Base-by-base conservation (phyloP, 2,797 vertebrate species). In the Cryptoprocta ferox region DNA sequence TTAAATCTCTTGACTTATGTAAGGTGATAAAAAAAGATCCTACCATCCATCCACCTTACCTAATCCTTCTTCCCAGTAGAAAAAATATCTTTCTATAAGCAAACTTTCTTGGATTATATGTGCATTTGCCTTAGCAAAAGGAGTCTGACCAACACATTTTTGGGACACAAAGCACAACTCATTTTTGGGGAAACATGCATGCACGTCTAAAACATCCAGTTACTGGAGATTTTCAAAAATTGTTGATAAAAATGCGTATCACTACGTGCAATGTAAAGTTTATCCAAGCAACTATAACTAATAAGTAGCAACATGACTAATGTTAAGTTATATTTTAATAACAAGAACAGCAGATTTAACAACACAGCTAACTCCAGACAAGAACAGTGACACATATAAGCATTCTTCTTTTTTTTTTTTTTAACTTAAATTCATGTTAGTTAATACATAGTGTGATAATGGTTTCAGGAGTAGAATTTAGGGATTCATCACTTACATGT, bases 51-150 rank as follows among this genome's bases (percentile, higher is more conserved):
- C 35, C 39, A 88, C 35, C 35, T 92, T 76, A 84, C 10, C 65
- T 21, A 88, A 93, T 59, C 18, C 39, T 71, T 45, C 48, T 91
- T 94, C 50, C 15, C 30, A 88, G 66, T 28, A 81, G 37, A 19
- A 79, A 90, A 71, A 80, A 56, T 56, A 63, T 18, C 12, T n/a
- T 39, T 65, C 65, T 70, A 61, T 30, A 83, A 63, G 79, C 68
- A 81, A 70, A 63, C 16, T 80, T 70, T 71, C 85, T 63, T 88
- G 28, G 53, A 88, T 81, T 94, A 81, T 18, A 39, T 26, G 63
- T 24, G 11, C 28, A 88, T 88, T n/a, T 93, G 66, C 66, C 81
- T 88, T 88, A 94, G 84, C n/a, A 81, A 73, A 81, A 63, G 53
- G 10, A 63, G 53, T 50, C 13, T 32, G 4, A 63, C 11, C 6